Evolutionary conservation across 2,888 invertebrate genomes (phyloP), one percentile per base, ranked within the genome.

Genomic region (Encarsia formosa): DNA sequence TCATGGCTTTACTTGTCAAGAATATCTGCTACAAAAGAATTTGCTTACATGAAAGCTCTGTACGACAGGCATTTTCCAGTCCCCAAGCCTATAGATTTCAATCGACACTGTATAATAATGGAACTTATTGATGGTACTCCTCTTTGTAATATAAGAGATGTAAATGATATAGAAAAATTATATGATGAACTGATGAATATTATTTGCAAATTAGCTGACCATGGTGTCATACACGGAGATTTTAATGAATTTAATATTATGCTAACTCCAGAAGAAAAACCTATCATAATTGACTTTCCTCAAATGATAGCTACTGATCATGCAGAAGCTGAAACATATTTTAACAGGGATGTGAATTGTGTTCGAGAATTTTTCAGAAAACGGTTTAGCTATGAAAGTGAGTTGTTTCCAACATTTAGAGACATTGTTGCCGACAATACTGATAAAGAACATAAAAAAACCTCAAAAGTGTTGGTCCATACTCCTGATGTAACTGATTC

Each of bases 171-270:
- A 0, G 90, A 87, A 60, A 77, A 77, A 2, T 78, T 98, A 0
- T 99, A 96, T 70, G 93, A 94, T 65, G 89, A 94, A 65, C 80
- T 98, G 53, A 97, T 99, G 97, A 83, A 90, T 64, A 77, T 98
- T 23, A 88, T 99, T 42, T 86, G 97, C 0, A 82, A 85, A 34
- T 81, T 99, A 46, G 99, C 89, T 20, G 89, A 91, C 77, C 87
- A 90, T 65, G 99, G 99, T 0, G 91, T 99, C 3, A 98, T 99
- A 63, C 99, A 99, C 73, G 92, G 97, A 0, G 99, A 99, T 78
- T 99, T 97, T 74, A 99, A 99, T 71, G 99, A 99, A 77, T 99
- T 99, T 75, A 99, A 99, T 74, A 84, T 99, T 57, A 92, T 99
- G 87, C 78, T 91, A 1, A 82, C 84, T 31, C 82, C 85, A 46